Conservation (phyloP, 2,888 invertebrate species). For the Embidobia sp. region DNA sequence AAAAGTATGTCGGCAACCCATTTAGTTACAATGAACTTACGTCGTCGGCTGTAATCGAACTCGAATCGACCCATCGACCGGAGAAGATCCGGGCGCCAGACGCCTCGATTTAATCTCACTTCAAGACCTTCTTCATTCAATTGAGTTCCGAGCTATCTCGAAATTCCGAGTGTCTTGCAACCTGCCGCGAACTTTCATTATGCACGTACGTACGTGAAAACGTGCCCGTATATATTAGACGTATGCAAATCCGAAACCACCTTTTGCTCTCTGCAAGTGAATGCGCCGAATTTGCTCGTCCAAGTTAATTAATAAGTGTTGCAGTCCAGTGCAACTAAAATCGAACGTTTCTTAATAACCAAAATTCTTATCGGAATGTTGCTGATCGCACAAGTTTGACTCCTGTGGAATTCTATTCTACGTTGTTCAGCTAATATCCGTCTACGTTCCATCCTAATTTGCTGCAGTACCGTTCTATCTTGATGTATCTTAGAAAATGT, state of each 20-base stretch:
- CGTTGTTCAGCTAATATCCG: too few relatives aligned
- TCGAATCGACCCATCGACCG: slow-evolving; percentile 49
- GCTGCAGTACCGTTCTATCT: too few relatives aligned
- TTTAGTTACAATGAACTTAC: slow-evolving; percentile 68
- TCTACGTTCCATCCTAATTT: too few relatives aligned
- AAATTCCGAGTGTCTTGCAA: slow-evolving; percentile 56
- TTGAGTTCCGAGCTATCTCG: slow-evolving; percentile 46
- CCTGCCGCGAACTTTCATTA: slow-evolving; percentile 55
- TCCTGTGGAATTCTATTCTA: too few relatives aligned
- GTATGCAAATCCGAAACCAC: slow-evolving; percentile 32
- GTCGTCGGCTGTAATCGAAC: slow-evolving; percentile 67
- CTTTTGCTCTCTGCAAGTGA: neutral
- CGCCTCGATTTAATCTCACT: slow-evolving; percentile 66
- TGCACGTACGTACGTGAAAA: slow-evolving; percentile 45
- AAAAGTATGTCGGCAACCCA: slow-evolving; percentile 63
- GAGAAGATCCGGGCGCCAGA: slow-evolving; percentile 42
- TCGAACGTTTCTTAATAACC: too few relatives aligned
- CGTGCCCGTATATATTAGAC: slow-evolving; percentile 18
- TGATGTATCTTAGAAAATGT: too few relatives aligned
- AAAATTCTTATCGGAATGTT: too few relatives aligned
- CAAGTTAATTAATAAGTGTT: too few relatives aligned
- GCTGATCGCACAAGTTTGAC: too few relatives aligned
- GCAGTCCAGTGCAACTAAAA: too few relatives aligned
- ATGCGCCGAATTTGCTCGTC: too few relatives aligned
- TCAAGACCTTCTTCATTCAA: slow-evolving; percentile 62